Evolutionary conservation across 64 coral and sea anemone genomes (phyloP).

Genomic region (Montipora sp.): DNA sequence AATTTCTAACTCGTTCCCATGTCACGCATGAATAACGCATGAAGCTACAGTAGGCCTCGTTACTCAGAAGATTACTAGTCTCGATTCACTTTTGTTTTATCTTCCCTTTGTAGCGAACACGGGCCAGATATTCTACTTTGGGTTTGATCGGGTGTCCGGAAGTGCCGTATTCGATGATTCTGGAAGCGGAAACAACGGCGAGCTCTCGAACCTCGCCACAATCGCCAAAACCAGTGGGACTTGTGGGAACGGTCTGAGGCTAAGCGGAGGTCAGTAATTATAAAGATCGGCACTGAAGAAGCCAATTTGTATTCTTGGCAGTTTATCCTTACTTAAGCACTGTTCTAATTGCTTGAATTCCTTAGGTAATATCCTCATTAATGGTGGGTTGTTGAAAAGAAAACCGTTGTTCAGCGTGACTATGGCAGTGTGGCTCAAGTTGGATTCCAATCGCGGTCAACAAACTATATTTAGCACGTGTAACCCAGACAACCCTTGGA

Average conservation of each 20-base stretch:
- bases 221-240: constrained; percentile 86
- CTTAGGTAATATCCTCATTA: constrained; percentile 82
- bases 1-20: too few species aligned
- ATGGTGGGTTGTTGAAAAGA: constrained; percentile 66
- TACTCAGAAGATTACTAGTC: not conserved
- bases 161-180: constrained; percentile 94
- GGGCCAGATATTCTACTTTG: constrained; percentile 78
- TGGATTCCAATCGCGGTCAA: constrained; percentile 86
- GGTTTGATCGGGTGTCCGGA: constrained; percentile 98
- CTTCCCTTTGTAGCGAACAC: constrained; percentile 46
- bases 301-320: too few species aligned
- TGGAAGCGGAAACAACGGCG: constrained; percentile 81
- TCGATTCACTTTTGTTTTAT: not conserved
- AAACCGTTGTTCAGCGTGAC: constrained; percentile 84
- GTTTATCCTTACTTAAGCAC: not conserved
- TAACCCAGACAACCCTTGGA: constrained; percentile 78
- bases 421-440: constrained; percentile 86
- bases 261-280: constrained; percentile 73
- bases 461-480: constrained; percentile 94
- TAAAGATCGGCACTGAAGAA: not conserved
- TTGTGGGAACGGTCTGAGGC: constrained; percentile 86
- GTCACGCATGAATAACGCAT: too few species aligned
- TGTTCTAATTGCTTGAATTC: not conserved
- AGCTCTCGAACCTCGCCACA: constrained; percentile 72
- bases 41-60: too few species aligned